A percentile compares a stretch with the other conserved stretches of the same genome.
phyloP scores from a whole-genome alignment of 2,113 vertebrate species.

The Stegastes partitus region DNA sequence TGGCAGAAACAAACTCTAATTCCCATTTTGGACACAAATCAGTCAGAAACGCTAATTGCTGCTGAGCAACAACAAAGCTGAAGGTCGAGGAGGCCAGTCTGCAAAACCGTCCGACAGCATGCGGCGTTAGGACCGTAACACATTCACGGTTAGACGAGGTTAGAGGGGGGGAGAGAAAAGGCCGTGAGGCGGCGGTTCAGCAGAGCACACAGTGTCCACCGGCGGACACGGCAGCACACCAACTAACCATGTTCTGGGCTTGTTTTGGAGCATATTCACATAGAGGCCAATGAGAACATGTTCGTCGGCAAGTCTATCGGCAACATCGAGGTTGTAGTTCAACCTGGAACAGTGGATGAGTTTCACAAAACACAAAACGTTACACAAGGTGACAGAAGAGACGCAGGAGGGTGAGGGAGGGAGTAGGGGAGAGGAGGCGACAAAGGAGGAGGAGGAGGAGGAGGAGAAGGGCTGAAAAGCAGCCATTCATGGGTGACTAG shows the following conservation, averaged over 20 bases:
- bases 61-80: slow-evolving; percentile 2
- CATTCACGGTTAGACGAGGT: slow-evolving; percentile 34
- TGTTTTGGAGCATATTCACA: slow-evolving; percentile 97
- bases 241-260: slow-evolving; percentile 94
- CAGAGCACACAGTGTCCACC: slow-evolving; percentile 50
- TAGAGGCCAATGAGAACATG: slow-evolving; percentile 98
- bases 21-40: slow-evolving; percentile 9
- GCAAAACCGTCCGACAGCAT: slow-evolving; percentile 38
- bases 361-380: slow-evolving; percentile 74
- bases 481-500: slow-evolving; percentile 72
- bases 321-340: slow-evolving; percentile 97
- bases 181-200: slow-evolving; percentile 29
- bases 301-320: slow-evolving; percentile 98
- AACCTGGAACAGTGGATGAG: slow-evolving; percentile 90
- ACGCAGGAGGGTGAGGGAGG: slow-evolving; percentile 12
- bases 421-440: slow-evolving; percentile 34
- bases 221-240: slow-evolving; percentile 82
- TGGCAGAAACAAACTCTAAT: not conserved
- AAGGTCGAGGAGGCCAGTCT: not conserved
- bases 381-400: slow-evolving; percentile 68
- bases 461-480: slow-evolving; percentile 66
- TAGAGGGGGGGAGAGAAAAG: slow-evolving; percentile 32
- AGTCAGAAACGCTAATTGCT: not conserved
- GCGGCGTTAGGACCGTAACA: slow-evolving; percentile 49
- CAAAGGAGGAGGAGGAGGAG: slow-evolving; percentile 56